Evolutionary conservation across 2,888 invertebrate species (phyloP).

Genomic region (Tortrix viridana): DNA sequence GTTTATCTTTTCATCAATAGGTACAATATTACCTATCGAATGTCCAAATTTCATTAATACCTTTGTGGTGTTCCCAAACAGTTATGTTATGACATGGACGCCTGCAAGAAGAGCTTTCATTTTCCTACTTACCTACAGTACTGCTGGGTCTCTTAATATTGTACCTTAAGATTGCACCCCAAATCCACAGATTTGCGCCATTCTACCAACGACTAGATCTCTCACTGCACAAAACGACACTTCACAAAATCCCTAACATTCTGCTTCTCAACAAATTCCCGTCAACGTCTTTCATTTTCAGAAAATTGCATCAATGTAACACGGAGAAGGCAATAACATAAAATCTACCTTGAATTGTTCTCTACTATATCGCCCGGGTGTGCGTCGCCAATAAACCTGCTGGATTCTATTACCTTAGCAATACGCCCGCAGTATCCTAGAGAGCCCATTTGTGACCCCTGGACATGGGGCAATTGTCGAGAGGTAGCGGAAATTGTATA

Average conservation of each 20-base stretch:
- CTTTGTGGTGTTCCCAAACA: too few species aligned
- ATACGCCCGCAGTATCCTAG: slow-evolving; percentile 40
- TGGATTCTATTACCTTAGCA: slow-evolving; percentile 54
- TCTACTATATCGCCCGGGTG: slow-evolving; percentile 47
- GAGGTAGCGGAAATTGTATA: slow-evolving; percentile 15
- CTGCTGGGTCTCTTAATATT: too few species aligned
- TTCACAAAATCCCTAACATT: background rate
- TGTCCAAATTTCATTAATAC: too few species aligned
- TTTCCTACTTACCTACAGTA: too few species aligned
- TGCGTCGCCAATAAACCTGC: slow-evolving; percentile 48
- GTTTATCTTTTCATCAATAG: too few species aligned
- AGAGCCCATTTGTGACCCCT: slow-evolving; percentile 44
- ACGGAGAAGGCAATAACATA: slow-evolving; percentile 46
- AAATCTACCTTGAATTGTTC: slow-evolving; percentile 52
- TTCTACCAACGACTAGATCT: background rate
- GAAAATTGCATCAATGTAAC: slow-evolving; percentile 12
- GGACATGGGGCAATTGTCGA: slow-evolving; percentile 38
- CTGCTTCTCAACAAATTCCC: background rate
- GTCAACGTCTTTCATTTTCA: slow-evolving; percentile 1
- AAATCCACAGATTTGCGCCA: too few species aligned
- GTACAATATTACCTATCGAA: too few species aligned
- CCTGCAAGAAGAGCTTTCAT: too few species aligned
- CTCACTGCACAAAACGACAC: background rate
- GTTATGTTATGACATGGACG: too few species aligned
- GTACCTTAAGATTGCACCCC: too few species aligned